Evolutionary conservation across 2,888 invertebrate species (phyloP), one percentile per base, ranked within the genome.

Genomic region (Drosophila birchii): DNA sequence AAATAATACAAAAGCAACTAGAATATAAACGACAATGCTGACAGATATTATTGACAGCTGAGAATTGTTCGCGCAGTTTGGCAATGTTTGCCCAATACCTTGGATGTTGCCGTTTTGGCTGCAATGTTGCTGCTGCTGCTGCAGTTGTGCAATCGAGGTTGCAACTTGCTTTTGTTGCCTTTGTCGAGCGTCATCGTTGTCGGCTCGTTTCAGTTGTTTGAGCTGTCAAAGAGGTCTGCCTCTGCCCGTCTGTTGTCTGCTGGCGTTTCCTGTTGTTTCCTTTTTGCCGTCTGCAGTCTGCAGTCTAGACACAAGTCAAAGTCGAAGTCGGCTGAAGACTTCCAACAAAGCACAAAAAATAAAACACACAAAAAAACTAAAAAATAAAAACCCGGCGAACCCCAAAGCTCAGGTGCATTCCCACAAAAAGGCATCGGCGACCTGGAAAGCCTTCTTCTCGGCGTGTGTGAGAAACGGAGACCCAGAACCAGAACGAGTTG

Each of bases 21-120:
- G 62, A 36, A 36, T 38, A 18, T 43, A 51, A 63, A 54, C 56
- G 64, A 44, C 58, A 51, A 43, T 49, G 58, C 41, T 59, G 83
- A 86, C 86, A 80, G 82, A 85, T 79, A 87, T 79, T 85, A 85
- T 86, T 86, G 86, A 89, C 89, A 86, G 88, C 88, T 81, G 89
- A 86, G 89, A 86, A 87, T 88, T 89, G 89, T 79, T 78, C 77
- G 83, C 79, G 76, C 79, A 80, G 85, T 87, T 85, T 75, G 63
- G 75, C 76, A 80, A 72, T 59, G 76, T 82, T 78, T 72, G 73
- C 58, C 60, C 76, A 76, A 75, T 75, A 69, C 54, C 70, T 64
- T 47, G 59, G 36, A 59, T 63, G 66, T 57, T 69, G 64, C 51
- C 36, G 67, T 36, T 55, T 58, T 32, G 20, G 59, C 34, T 57